phyloP scores from a whole-genome alignment of 2,888 invertebrate genomes.

The Philhelius pedissequus region DNA sequence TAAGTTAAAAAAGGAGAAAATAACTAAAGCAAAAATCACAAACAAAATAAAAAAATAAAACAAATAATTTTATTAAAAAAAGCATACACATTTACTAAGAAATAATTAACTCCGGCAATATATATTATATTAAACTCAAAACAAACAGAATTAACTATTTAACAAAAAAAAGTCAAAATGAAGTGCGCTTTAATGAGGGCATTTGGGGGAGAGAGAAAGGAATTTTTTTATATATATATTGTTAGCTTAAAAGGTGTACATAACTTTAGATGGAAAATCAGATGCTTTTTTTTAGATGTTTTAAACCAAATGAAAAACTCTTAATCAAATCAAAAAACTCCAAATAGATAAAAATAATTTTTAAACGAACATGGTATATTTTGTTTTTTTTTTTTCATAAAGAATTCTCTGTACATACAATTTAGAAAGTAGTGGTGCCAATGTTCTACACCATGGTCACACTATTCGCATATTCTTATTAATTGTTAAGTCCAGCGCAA shows the following conservation, averaged over 20 bases:
- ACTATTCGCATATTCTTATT: neutral
- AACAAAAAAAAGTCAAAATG: conserved; percentile 1
- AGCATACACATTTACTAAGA: conserved; percentile 48
- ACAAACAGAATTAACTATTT: conserved; percentile 13
- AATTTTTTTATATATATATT: conserved; percentile 4
- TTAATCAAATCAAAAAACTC: conserved; percentile 5
- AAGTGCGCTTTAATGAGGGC: conserved; percentile 23
- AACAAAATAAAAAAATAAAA: neutral
- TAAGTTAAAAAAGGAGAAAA: neutral
- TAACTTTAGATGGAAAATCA: neutral
- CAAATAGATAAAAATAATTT: neutral
- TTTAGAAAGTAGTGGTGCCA: neutral
- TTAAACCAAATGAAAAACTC: neutral
- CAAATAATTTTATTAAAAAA: conserved; percentile 7
- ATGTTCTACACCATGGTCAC: neutral
- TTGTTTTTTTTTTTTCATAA: neutral
- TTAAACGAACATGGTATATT: neutral
- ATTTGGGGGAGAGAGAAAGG: conserved; percentile 5
- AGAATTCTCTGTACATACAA: neutral
- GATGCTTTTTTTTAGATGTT: neutral
- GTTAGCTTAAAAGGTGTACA: neutral
- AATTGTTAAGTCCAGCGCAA: neutral
- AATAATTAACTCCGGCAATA: conserved; percentile 12
- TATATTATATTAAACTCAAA: conserved; percentile 6
- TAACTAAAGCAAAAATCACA: conserved; percentile 24